phyloP scores from a whole-genome alignment of 2,113 vertebrate genomes.

The Sinocyclocheilus maitianheensis region DNA sequence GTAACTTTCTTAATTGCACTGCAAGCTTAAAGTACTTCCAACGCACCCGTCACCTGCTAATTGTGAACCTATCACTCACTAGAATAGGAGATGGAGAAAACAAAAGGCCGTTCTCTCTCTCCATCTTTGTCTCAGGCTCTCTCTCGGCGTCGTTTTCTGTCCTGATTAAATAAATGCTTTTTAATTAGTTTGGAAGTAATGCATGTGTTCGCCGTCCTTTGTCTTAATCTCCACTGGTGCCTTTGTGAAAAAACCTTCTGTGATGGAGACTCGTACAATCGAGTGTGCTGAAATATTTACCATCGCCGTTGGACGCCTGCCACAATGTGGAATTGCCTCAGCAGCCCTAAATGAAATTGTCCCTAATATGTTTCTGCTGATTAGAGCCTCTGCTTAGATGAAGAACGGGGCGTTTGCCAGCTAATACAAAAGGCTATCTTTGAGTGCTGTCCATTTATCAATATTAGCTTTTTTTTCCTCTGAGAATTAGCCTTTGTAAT shows the following conservation, averaged over 20 bases:
- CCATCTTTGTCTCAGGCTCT: not conserved
- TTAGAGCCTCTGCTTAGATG: not conserved
- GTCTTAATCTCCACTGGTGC: conserved; percentile 19
- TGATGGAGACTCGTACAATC: not conserved
- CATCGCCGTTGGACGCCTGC: conserved; percentile 28
- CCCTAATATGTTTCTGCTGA: conserved; percentile 45
- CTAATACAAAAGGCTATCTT: conserved; percentile 6
- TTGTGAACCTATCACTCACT: conserved; percentile 36
- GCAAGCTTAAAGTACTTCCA: not conserved
- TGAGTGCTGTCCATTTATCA: conserved; percentile 36
- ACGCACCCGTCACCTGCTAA: not conserved
- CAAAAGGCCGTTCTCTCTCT: not conserved
- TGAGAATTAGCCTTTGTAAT: not conserved
- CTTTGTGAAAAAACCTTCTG: not conserved
- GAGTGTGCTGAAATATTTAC: conserved; percentile 28
- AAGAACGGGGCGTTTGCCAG: not conserved
- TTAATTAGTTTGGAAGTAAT: conserved; percentile 39
- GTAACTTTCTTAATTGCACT: conserved; percentile 38
- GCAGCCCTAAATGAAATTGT: conserved; percentile 40
- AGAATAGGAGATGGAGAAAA: not conserved
- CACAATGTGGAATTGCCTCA: conserved; percentile 25
- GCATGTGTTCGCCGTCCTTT: not conserved
- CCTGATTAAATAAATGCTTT: conserved; percentile 42
- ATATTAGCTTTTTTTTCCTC: conserved; percentile 25
- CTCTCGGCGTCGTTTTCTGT: not conserved